Base-by-base conservation (phyloP, 2,888 invertebrate species). In the Diarsia brunnea region DNA sequence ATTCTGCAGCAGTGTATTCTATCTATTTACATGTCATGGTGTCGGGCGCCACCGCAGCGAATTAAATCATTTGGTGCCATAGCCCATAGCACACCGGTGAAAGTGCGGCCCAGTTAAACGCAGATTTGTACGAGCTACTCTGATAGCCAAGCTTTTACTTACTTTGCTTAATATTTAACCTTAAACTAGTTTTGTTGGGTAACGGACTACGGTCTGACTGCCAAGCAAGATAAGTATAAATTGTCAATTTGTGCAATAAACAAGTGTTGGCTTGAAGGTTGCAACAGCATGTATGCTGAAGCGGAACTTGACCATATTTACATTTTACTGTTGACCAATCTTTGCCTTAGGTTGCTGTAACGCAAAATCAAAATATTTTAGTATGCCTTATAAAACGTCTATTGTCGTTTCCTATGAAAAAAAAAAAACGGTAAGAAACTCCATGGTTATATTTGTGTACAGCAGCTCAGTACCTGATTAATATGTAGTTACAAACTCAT, bases 21-120 rank as follows among this genome's bases (percentile, higher is more conserved):
- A 10, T 10, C 4, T 58, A 60, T 58, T 53, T 27, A 38, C 11
- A 38, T 38, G 43, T 45, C 43, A 82, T 79, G 53, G 53, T 58
- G 38, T 53, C 64, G 45, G n/a, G 78, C 69, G 60, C 66, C 67
- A 58, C 73, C 72, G 21, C n/a, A 76, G 73, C 74, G 75, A 79
- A 87, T 87, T 85, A 79, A 84, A 85, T 85, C 82, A 85, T 64
- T 81, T 74, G 70, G 27, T 64, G 69, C 78, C 85, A 88, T 88
- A 87, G 79, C 81, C 73, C 88, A 88, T 81, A 84, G 79, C 81
- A 69, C 78, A 80, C 76, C 69, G 78, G 87, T 88, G 87, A 87
- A 88, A 86, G 87, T 85, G 27, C 76, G 87, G 38, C 79, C 88
- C 81, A 80, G 78, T 81, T 87, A 53, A 63, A 63, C 66, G 64